Conservation (phyloP, 1,140 invertebrate species). For the Dreissena rostriformis region DNA sequence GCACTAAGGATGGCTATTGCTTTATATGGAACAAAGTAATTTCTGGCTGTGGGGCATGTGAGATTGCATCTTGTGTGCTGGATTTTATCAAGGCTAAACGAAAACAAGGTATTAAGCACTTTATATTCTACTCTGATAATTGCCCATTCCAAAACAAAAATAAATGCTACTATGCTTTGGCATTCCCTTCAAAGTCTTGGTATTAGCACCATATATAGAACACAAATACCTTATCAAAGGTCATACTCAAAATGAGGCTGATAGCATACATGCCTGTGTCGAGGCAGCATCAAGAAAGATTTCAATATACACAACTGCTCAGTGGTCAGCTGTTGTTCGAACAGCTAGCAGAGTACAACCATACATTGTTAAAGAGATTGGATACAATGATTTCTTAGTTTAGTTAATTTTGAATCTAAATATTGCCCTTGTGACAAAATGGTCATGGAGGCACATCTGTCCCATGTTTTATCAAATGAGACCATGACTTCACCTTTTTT, state of each 20-base stretch:
- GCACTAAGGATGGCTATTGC: constrained; percentile 15
- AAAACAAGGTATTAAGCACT: constrained; percentile 1
- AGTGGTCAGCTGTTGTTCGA: constrained; percentile 15
- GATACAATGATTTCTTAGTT: neutral
- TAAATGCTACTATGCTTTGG: constrained; percentile 35
- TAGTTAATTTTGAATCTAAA: no score
- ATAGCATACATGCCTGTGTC: constrained; percentile 19
- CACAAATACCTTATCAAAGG: constrained; percentile 39
- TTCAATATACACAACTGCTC: constrained; percentile 8
- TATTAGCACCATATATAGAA: neutral
- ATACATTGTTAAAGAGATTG: constrained; percentile 2
- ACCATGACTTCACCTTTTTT: no score
- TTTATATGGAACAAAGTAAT: constrained; percentile 34
- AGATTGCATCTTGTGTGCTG: constrained; percentile 35
- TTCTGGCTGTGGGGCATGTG: constrained; percentile 29
- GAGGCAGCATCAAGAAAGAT: constrained; percentile 20
- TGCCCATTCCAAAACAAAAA: constrained; percentile 34
- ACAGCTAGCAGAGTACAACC: neutral
- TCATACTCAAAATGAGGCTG: constrained; percentile 22
- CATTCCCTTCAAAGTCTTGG: constrained; percentile 8
- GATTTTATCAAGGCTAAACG: constrained; percentile 17
- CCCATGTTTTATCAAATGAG: no score
- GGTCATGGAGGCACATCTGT: no score
- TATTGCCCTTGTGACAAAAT: no score
- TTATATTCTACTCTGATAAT: constrained; percentile 43